Percentiles rank a stretch among this genome's conserved stretches.
Conservation (phyloP, 2,113 vertebrate species). For the Ursus arctos region DNA sequence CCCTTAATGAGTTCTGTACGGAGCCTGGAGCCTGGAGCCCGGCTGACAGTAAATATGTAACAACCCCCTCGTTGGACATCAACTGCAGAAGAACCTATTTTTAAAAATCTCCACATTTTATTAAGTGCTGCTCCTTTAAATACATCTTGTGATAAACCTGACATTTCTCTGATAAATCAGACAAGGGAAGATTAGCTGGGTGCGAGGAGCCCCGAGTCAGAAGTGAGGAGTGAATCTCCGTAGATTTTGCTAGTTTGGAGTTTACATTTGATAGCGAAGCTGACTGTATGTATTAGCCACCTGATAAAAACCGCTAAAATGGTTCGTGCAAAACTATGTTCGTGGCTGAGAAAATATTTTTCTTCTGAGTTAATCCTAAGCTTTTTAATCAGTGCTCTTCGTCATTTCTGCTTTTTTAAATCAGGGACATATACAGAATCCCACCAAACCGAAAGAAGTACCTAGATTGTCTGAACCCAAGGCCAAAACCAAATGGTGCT, state of each 20-base stretch:
- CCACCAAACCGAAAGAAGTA: neutral
- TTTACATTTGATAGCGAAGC: neutral
- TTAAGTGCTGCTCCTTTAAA: neutral
- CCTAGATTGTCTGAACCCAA: neutral
- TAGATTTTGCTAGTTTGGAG: neutral
- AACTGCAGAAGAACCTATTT: neutral
- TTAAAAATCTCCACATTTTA: conserved; percentile 7
- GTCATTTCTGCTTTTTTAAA: conserved; percentile 14
- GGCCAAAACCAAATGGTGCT: neutral
- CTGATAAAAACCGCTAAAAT: neutral
- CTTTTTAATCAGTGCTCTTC: neutral
- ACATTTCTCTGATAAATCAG: neutral
- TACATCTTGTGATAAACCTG: neutral
- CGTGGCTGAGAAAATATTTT: neutral
- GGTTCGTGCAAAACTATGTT: accelerated
- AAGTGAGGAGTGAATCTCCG: neutral
- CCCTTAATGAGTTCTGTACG: neutral
- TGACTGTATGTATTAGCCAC: neutral
- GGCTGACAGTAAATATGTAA: neutral
- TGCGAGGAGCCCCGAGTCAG: neutral
- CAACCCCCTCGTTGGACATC: neutral
- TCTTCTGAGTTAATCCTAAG: neutral
- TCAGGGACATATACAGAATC: neutral
- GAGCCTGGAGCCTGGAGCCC: neutral
- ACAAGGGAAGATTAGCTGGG: neutral